Evolutionary conservation across 2,888 invertebrate species (phyloP).

Genomic region (Eledone cirrhosa): DNA sequence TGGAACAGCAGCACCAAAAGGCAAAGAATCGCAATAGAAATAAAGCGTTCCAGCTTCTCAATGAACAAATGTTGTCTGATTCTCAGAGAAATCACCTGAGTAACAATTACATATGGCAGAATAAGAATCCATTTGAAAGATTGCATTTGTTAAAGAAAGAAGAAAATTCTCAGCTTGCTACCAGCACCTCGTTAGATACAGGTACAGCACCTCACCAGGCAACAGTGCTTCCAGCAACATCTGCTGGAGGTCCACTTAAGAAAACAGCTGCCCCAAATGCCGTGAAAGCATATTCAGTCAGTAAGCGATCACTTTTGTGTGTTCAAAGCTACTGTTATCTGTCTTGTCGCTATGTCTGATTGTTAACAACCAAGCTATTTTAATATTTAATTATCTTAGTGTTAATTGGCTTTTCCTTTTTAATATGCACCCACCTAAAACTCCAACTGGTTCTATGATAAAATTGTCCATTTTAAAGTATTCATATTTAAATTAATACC

Average conservation of each 20-base stretch:
- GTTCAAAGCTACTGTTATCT: neutral
- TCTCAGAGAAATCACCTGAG: slow-evolving; percentile 33
- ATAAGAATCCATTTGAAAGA: slow-evolving; percentile 36
- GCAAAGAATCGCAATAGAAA: slow-evolving; percentile 50
- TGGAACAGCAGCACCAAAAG: slow-evolving; percentile 12
- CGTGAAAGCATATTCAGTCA: neutral
- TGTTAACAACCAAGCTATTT: neutral
- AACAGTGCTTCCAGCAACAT: slow-evolving; percentile 7
- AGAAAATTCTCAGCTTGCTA: neutral
- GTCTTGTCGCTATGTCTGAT: slow-evolving; percentile 3
- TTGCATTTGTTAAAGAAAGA: slow-evolving; percentile 19
- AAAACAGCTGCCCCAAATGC: neutral
- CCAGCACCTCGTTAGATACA: slow-evolving; percentile 5
- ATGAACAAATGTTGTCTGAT: too few relatives aligned
- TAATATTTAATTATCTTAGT: neutral
- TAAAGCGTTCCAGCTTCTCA: slow-evolving; percentile 45
- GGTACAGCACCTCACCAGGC: slow-evolving; percentile 21
- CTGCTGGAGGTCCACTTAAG: neutral
- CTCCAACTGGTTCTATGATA: too few relatives aligned
- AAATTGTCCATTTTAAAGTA: too few relatives aligned
- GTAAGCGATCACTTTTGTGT: neutral
- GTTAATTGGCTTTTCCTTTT: neutral
- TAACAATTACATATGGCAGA: slow-evolving; percentile 37
- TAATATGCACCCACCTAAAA: too few relatives aligned
- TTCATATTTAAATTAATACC: too few relatives aligned